These are phyloP conservation scores for Paratrypauchen microcephalus DNA, from an alignment of 2,797 vertebrate genomes.

Conservation along the genomic window DNA sequence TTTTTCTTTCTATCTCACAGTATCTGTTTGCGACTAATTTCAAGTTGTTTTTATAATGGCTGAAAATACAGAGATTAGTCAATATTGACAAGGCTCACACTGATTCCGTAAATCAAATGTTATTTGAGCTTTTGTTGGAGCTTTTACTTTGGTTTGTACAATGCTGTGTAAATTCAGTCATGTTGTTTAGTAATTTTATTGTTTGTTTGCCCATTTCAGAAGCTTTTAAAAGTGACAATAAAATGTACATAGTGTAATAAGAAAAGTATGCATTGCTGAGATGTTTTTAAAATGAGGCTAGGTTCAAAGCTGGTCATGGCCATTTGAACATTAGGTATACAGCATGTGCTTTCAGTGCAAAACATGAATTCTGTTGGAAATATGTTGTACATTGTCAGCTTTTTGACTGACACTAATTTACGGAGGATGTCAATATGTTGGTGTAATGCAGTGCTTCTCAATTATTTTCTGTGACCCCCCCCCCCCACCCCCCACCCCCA, in stretches of 20 bases:
- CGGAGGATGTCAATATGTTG: background rate
- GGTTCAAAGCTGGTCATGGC: background rate
- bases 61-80: conserved; percentile 23
- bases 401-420: background rate
- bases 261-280: background rate
- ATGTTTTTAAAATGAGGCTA: background rate
- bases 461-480: no score
- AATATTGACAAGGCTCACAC: conserved; percentile 17
- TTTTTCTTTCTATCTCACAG: conserved; percentile 28
- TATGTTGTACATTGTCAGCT: background rate
- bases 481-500: no score
- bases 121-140: conserved; percentile 6
- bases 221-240: background rate
- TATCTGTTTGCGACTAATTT: conserved; percentile 36
- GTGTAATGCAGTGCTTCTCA: no score
- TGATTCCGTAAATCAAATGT: conserved; percentile 32
- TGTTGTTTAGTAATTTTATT: background rate
- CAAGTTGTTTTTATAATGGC: conserved; percentile 6
- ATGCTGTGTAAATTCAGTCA: background rate
- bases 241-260: conserved; percentile 1
- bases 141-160: background rate
- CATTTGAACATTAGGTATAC: background rate
- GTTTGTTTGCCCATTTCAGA: conserved; percentile 6
- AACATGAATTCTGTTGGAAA: background rate
- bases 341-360: background rate